Evolutionary conservation across 2,888 invertebrate genomes (phyloP), one percentile per base, ranked within the genome.

Genomic region (Leucophora obtusa): DNA sequence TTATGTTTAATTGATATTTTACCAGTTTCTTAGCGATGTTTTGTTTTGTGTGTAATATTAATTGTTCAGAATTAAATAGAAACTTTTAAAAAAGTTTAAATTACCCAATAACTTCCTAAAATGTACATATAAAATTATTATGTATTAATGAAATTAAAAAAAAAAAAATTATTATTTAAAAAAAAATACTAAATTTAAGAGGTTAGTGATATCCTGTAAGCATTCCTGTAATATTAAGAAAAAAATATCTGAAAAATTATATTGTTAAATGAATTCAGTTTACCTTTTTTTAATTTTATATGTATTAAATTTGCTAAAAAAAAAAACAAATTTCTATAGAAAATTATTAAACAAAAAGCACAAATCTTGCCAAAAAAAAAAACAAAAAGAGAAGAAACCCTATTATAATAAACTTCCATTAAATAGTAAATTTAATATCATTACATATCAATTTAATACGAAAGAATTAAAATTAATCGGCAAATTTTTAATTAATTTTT

Each of bases 161-260:
- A 35, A 9, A 14, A 8, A 53, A 15, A 47, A 21, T 14, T 15
- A 50, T 17, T 18, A 17, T 21, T 18, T 43, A 74, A 14, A 50
- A 66, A 73, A 50, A 43, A 59, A 50, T 56, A 63, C 33, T 72
- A 76, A 71, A 51, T 82, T 70, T 82, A 82, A 83, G 82, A 79
- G 84, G 84, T 84, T 84, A 84, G 84, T 84, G 84, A 84, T 84
- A 83, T 79, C 82, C 78, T 84, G 62, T 82, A 82, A 80, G 82
- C 83, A 83, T 83, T 83, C 83, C 83, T 80, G 62, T 75, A 78
- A 68, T 43, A 28, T 21, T 81, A 70, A 81, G 59, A 14, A 28
- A 28, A 66, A 28, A 3, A 28, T 28, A 28, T 28, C 18, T 43
- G 11, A 53, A 15, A 58, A 58, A 8, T 7, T 58, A 54, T 18